Evolutionary conservation across 1,140 invertebrate species (phyloP), one percentile per base, ranked within the genome.

Genomic region (Subanguina moxae): DNA sequence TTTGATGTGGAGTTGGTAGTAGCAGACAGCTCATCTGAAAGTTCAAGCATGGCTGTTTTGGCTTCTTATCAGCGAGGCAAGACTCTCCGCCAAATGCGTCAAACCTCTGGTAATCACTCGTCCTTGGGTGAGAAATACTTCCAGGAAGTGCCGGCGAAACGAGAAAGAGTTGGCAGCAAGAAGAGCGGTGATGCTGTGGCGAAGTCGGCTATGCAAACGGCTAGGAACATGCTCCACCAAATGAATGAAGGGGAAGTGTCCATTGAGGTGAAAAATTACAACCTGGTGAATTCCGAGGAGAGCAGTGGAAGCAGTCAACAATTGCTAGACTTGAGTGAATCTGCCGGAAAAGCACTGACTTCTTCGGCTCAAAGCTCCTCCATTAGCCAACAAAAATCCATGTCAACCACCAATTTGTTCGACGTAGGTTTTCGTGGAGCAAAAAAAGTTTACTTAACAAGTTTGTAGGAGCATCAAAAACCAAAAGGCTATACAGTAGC

Each of bases 1-100:
- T 96, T 93, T 82, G 94, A 97, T 82, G 85, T 97, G 0, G 91
- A 91, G 75, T 13, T 62, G 23, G 21, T 11, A 38, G 32, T 5
- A n/a, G n/a, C n/a, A 5, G 32, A 38, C 3, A 38, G 11, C 3
- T 30, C 21, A 5, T 57, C 21, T 11, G 32, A 38, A 38, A 11
- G 3, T 38, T 38, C 32, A 38, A 11, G 3, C 32, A 38, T 38
- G 32, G 32, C 32, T 11, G 3, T 38, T 3, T 11, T 38, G 3
- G 32, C 32, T 38, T 38, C 32, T 11, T 38, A 38, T 38, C 32
- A 38, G 11, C 32, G 32, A 38, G 32, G 32, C 32, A 38, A 38
- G 32, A 38, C 32, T 5, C 23, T 52, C 3, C 48, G 48, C 3
- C 48, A 52, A 8, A 19, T 52, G 3, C 48, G 48, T 19, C 32